These are phyloP conservation scores for Pachycephala philippinensis DNA, from an alignment of 2,113 vertebrate species.

Conservation along the genomic window DNA sequence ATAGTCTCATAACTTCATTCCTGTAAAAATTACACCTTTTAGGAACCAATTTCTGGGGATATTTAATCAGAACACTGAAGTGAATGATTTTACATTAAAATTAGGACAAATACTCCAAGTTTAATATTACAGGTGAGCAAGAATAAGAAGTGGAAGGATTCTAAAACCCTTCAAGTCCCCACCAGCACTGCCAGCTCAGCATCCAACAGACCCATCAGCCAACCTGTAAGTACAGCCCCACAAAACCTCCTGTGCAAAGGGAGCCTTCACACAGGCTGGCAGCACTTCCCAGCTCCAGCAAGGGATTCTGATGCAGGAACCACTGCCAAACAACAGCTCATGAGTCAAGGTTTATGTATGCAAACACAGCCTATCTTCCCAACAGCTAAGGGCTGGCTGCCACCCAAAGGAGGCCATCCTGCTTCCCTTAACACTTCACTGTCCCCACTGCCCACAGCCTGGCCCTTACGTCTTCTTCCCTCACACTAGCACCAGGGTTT, in stretches of 20 bases:
- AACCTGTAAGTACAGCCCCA: neutral
- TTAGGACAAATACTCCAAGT: neutral
- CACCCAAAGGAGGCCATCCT: neutral
- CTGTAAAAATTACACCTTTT: neutral
- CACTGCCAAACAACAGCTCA: neutral
- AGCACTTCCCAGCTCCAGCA: neutral
- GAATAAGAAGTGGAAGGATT: neutral
- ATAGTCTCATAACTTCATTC: neutral
- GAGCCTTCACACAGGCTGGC: neutral
- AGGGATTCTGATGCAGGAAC: neutral
- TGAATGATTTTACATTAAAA: neutral
- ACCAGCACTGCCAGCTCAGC: neutral
- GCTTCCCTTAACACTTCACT: neutral
- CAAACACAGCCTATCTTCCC: neutral
- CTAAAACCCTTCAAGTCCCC: neutral
- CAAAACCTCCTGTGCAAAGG: fast-evolving
- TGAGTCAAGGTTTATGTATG: neutral
- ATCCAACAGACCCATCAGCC: fast-evolving
- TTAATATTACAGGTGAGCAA: neutral
- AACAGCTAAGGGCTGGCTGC: neutral
- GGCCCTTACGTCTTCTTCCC: fast-evolving
- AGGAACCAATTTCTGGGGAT: neutral
- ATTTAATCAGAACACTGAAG: neutral
- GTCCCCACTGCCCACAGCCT: neutral
- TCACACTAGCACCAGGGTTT: fast-evolving